Conservation (phyloP, 1,140 invertebrate species). For the Goniozus legneri region DNA sequence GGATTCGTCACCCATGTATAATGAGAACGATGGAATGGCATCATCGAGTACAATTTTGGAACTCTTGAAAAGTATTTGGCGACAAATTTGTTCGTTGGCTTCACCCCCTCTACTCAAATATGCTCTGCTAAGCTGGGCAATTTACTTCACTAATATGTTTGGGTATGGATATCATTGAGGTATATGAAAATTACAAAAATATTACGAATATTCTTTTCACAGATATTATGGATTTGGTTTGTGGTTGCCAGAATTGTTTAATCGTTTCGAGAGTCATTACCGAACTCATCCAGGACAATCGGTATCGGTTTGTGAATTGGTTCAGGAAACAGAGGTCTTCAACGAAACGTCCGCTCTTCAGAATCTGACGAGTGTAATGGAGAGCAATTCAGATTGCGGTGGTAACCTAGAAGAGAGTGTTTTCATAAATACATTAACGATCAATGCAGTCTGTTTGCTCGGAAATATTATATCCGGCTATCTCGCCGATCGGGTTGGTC, state of each 20-base stretch:
- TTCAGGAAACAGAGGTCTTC: conserved; percentile 11
- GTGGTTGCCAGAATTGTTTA: conserved; percentile 68
- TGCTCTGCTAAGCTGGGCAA: conserved; percentile 56
- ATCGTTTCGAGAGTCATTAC: conserved; percentile 56
- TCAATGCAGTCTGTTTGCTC: conserved; percentile 50
- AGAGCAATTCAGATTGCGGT: conserved; percentile 9
- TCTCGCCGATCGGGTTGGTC: conserved; percentile 36
- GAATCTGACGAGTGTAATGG: neutral
- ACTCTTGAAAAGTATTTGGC: conserved; percentile 52
- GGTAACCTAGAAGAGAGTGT: conserved; percentile 39
- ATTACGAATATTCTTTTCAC: conserved; percentile 8
- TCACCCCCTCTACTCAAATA: conserved; percentile 54
- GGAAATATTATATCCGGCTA: conserved; percentile 49
- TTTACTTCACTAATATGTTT: conserved; percentile 67
- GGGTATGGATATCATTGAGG: conserved; percentile 48
- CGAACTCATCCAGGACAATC: conserved; percentile 48
- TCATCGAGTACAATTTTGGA: conserved; percentile 13
- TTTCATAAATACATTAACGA: conserved; percentile 52
- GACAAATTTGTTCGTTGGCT: conserved; percentile 56
- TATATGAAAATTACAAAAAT: neutral
- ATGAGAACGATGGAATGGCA: neutral
- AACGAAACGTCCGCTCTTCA: too few relatives aligned
- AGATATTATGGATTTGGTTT: conserved; percentile 69
- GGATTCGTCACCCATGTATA: neutral
- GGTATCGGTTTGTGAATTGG: conserved; percentile 52